Base-by-base conservation (phyloP, 2,113 vertebrate genomes). In the Amazona vittata region DNA sequence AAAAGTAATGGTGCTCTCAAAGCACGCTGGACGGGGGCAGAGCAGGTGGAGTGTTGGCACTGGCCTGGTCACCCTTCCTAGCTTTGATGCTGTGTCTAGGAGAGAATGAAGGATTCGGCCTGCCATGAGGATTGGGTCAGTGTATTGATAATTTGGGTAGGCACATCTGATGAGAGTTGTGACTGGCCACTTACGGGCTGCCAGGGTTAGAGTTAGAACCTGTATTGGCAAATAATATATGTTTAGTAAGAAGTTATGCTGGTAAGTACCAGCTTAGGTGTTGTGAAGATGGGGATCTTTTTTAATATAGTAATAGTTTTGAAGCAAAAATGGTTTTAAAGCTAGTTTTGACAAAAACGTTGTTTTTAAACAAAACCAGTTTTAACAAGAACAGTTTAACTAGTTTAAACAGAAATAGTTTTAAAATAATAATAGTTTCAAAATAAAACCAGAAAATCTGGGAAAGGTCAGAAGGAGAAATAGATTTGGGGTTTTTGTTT, bases 211-310 rank as follows among this genome's bases (percentile, higher is more conserved):
- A 74, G n/a, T 25, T 14, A 53, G 78, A 24, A n/a, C 6, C 20
- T 76, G 39, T 49, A 6, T 9, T 39, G 29, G 26, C 6, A 24
- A 7, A 8, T 39, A 15, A 39, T 59, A 29, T 16, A 6, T 0
- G 0, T n/a, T 52, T 19, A 3, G n/a, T 20, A 43, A 25, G 47
- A 57, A 59, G 14, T 63, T 53, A 14, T 0, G 1, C 10, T 33
- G 19, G 22, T 50, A 13, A 39, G 29, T 49, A 24, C 29, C 18
- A 31, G 37, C 12, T 4, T n/a, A n/a, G 20, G 55, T 74, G 59
- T 77, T 39, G 17, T 57, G 81, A 85, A 57, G 53, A 18, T 57
- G 11, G 22, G 11, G 5, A 13, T 60, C 14, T 55, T 41, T 29
- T 26, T 76, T 49, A 82, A 11, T 46, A 33, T 2, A 31, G 4